phyloP scores from a whole-genome alignment of 2,113 vertebrate species.

The Pitta sordida region DNA sequence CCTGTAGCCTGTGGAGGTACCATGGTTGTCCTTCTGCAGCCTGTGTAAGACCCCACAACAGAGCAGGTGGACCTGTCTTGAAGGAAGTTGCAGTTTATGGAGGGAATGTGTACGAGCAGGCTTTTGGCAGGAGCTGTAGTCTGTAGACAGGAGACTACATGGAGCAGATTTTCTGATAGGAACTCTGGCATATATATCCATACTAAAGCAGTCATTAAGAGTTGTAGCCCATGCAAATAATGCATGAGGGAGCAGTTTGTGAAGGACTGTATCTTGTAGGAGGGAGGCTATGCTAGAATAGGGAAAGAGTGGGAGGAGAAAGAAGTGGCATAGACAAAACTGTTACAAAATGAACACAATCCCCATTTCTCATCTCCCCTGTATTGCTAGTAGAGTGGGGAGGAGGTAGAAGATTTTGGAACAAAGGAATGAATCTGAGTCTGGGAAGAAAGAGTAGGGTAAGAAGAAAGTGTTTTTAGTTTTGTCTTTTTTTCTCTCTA shows the following conservation, averaged over 20 bases:
- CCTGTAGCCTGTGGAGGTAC: background rate
- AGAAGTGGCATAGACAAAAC: background rate
- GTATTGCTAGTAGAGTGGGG: background rate
- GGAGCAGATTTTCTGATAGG: background rate
- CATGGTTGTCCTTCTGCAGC: background rate
- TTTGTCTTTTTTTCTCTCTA: background rate
- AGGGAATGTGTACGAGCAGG: background rate
- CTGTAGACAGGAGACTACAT: fast-evolving
- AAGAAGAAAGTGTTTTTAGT: background rate
- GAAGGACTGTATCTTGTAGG: background rate
- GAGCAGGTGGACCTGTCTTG: background rate
- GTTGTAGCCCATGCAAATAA: background rate
- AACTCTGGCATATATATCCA: background rate
- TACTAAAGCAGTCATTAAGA: fast-evolving
- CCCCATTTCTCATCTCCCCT: background rate
- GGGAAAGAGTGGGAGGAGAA: background rate
- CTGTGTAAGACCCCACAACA: background rate
- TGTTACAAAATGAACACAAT: background rate
- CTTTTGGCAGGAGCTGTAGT: background rate
- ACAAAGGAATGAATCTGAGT: background rate
- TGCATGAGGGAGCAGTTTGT: background rate
- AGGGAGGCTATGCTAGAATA: background rate
- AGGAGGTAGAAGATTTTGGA: background rate
- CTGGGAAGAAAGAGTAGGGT: background rate
- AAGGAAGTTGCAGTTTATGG: background rate